Conservation (phyloP, 2,113 vertebrate genomes). For the Abramis brama region DNA sequence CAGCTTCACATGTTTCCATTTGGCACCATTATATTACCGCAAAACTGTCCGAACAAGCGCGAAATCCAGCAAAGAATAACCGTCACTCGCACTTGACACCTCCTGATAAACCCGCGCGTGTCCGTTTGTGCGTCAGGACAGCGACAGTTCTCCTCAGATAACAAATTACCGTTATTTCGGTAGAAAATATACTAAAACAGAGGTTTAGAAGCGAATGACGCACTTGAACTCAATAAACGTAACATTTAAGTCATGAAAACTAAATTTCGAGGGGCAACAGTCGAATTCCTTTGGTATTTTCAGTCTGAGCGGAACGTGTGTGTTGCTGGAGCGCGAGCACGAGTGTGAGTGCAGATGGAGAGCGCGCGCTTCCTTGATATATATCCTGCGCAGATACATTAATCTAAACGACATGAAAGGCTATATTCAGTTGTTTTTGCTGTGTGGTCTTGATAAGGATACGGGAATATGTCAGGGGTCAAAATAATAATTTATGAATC, state of each 20-base stretch:
- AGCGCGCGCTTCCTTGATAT: neutral
- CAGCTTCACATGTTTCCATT: neutral
- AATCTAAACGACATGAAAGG: conserved; percentile 10
- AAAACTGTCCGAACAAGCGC: neutral
- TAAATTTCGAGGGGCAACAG: neutral
- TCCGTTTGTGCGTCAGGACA: conserved; percentile 13
- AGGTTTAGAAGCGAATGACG: neutral
- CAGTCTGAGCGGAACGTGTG: neutral
- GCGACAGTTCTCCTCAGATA: conserved; percentile 22
- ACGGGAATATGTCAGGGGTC: conserved; percentile 1
- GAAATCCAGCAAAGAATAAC: conserved; percentile 10
- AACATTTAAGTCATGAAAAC: neutral
- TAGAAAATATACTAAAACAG: neutral
- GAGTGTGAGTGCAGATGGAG: conserved; percentile 48
- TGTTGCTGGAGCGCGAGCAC: too few species aligned
- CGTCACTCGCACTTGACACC: conserved; percentile 6
- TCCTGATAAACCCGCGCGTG: conserved; percentile 22
- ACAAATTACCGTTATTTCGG: neutral
- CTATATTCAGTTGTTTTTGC: conserved; percentile 8
- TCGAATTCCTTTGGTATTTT: conserved; percentile 27
- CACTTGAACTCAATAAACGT: neutral
- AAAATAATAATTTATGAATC: neutral
- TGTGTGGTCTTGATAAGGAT: conserved; percentile 11
- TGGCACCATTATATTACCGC: neutral
- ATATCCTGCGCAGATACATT: conserved; percentile 14